Base-by-base conservation (phyloP, 2,888 invertebrate genomes). In the Campopleginae sp. region DNA sequence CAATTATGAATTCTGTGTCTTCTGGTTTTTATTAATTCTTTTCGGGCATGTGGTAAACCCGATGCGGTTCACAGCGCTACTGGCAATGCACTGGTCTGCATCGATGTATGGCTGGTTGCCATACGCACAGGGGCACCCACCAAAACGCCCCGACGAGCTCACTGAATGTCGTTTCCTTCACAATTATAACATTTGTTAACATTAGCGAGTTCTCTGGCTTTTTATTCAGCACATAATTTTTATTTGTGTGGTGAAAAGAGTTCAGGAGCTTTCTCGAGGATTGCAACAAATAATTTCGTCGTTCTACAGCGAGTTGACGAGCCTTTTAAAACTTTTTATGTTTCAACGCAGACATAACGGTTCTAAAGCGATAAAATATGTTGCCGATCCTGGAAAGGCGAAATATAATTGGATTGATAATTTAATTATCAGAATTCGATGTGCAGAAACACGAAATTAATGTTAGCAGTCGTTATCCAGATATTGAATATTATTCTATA, bases 21-120 rank as follows among this genome's bases (percentile, higher is more conserved):
- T 71, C 48, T 33, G 2, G 38, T n/a, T 33, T 2, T 71, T 12
- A 38, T 51, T 17, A 12, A 10, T 33, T 6, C n/a, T 33, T 6
- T 51, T 44, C 27, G 10, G n/a, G 17, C n/a, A 14, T 78, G 51
- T 38, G 38, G 38, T 27, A 19, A 2, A 61, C 0, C 10, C 31
- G 48, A 3, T 63, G n/a, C 19, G 58, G 23, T 54, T 54, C 23
- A 23, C 23, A 1, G 10, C 12, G 54, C 54, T 27, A 17, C 12
- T 19, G 75, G 31, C 19, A 14, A 63, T 44, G 46, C 7, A 63
- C 42, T 19, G 10, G 33, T 71, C 71, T 23, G 38, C 27, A 58
- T 23, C 74, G 12, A n/a, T 48, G 84, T n/a, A 68, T 48, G 54
- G 12, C 84, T 23, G 74, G 80, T 81, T 80, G 77, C 63, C 46